phyloP scores from a whole-genome alignment of 2,113 vertebrate genomes.

The Dipodomys merriami region DNA sequence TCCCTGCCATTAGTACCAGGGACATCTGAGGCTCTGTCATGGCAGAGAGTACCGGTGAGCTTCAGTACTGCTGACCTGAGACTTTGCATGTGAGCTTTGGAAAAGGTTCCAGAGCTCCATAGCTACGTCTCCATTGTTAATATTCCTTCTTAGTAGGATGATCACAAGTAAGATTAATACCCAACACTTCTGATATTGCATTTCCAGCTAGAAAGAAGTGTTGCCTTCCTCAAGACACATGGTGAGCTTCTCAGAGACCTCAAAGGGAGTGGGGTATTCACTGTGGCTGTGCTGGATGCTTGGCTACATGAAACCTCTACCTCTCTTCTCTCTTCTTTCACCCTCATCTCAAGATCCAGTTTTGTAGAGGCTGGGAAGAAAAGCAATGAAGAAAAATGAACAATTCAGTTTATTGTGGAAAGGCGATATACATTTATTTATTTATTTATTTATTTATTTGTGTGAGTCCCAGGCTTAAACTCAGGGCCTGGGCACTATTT shows the following conservation, averaged over 20 bases:
- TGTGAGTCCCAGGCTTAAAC: too few relatives aligned
- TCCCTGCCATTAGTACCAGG: background rate
- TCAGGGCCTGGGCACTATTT: too few relatives aligned
- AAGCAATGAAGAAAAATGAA: constrained; percentile 15
- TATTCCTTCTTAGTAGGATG: background rate
- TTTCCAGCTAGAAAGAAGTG: background rate
- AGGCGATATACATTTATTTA: background rate
- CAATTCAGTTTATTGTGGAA: background rate
- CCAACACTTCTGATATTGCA: background rate
- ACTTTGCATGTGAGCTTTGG: background rate
- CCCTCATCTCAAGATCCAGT: background rate
- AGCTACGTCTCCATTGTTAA: background rate
- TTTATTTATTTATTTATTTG: background rate
- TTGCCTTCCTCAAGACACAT: background rate
- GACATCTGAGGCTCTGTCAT: background rate
- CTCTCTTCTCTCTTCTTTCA: background rate
- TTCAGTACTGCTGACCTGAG: background rate
- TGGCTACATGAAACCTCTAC: background rate
- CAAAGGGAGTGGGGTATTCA: background rate
- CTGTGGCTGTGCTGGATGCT: background rate
- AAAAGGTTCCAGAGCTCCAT: background rate
- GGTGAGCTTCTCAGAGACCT: background rate
- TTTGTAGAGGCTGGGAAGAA: background rate
- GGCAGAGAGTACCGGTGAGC: background rate
- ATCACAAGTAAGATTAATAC: background rate